A percentile compares a stretch with the other conserved stretches of the same genome.
Evolutionary conservation across 2,113 vertebrate genomes (phyloP).

Genomic region (Actenoides hombroni): DNA sequence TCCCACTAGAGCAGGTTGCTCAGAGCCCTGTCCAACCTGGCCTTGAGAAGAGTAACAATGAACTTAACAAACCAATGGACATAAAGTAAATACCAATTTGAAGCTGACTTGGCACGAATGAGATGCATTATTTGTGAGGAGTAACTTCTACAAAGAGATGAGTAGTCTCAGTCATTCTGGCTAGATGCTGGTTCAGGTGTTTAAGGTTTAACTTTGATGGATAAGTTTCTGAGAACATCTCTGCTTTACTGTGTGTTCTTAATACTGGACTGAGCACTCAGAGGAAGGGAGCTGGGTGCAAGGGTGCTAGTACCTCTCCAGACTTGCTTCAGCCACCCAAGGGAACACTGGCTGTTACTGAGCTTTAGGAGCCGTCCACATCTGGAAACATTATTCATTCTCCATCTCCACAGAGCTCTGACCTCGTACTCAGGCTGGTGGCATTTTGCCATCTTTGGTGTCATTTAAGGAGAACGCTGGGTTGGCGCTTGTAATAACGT

Average conservation of each 20-base stretch:
- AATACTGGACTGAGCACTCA: background rate
- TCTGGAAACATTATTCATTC: fast-evolving
- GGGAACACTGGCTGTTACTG: fast-evolving
- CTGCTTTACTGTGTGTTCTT: background rate
- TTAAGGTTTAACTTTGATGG: background rate
- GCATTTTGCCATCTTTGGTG: background rate
- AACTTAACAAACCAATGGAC: background rate
- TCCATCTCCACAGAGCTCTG: fast-evolving
- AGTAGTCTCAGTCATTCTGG: background rate
- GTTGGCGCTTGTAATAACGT: fast-evolving
- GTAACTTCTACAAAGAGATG: background rate
- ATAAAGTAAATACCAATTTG: no score
- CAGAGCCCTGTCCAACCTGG: background rate
- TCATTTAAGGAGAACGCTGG: background rate
- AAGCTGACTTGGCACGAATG: background rate
- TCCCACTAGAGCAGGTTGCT: background rate
- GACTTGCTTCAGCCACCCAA: background rate
- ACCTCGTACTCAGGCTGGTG: background rate
- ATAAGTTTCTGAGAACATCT: background rate
- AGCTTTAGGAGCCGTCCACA: background rate
- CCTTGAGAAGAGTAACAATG: background rate
- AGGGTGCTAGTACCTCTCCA: background rate
- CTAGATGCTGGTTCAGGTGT: background rate
- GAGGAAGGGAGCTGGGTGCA: fast-evolving
- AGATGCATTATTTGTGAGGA: background rate